Evolutionary conservation across 2,888 invertebrate genomes (phyloP).

Genomic region (Phymatocera aterrima): DNA sequence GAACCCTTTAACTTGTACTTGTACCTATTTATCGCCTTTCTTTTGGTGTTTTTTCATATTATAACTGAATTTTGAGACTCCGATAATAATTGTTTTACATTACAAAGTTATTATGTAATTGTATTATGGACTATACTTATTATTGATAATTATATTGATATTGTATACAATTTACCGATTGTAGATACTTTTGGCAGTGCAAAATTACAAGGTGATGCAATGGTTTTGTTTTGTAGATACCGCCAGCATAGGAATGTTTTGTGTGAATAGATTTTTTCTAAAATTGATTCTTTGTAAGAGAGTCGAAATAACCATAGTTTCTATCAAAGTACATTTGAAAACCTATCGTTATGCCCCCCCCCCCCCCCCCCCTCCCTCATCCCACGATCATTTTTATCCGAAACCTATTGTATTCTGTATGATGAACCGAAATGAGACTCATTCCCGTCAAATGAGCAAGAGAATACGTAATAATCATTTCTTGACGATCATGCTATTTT

Average conservation of each 20-base stretch:
- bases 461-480: too few relatives aligned
- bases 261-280: slow-evolving; percentile 75
- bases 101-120: slow-evolving; percentile 67
- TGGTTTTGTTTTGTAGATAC: slow-evolving; percentile 75
- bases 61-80: slow-evolving; percentile 45
- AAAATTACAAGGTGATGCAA: slow-evolving; percentile 72
- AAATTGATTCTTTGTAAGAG: slow-evolving; percentile 76
- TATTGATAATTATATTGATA: slow-evolving; percentile 54
- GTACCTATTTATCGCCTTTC: neutral
- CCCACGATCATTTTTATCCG: neutral
- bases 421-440: neutral
- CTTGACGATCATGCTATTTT: too few relatives aligned
- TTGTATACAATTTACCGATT: slow-evolving; percentile 59
- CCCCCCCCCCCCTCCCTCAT: neutral
- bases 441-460: neutral
- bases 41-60: neutral
- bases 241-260: slow-evolving; percentile 69
- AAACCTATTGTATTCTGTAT: neutral
- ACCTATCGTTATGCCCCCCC: slow-evolving; percentile 44
- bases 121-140: slow-evolving; percentile 61
- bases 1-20: slow-evolving; percentile 36
- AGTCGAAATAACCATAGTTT: slow-evolving; percentile 76
- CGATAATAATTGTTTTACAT: slow-evolving; percentile 62
- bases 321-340: slow-evolving; percentile 67
- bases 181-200: slow-evolving; percentile 65